These are phyloP conservation scores for Poecilia picta DNA, from an alignment of 2,797 vertebrate species.

Conservation along the genomic window DNA sequence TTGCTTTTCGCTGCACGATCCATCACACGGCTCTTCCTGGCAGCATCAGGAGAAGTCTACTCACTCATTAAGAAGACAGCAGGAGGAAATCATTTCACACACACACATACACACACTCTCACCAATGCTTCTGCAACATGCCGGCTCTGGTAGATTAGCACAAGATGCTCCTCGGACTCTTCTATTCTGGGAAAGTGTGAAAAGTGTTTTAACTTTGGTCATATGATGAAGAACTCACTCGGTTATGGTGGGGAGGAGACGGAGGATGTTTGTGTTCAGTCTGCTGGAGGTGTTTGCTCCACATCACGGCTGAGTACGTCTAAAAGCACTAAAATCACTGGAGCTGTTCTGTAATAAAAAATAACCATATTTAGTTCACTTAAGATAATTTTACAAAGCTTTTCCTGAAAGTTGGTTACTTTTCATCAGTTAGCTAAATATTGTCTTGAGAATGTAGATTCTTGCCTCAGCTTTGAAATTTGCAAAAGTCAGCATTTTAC, in stretches of 20 bases:
- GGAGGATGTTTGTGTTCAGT: conserved; percentile 21
- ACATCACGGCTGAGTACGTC: not conserved
- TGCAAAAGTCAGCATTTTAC: not conserved
- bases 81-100: conserved; percentile 43
- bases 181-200: conserved; percentile 66
- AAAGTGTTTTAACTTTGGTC: conserved; percentile 52
- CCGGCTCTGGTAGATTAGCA: conserved; percentile 34
- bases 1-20: conserved; percentile 51
- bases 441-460: not conserved
- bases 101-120: conserved; percentile 24
- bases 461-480: not conserved
- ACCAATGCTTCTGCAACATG: not conserved
- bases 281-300: conserved; percentile 1
- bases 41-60: conserved; percentile 45
- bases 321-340: not conserved
- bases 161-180: conserved; percentile 49
- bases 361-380: not conserved
- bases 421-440: not conserved
- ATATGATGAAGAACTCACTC: conserved; percentile 49
- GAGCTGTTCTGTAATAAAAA: not conserved
- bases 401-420: not conserved
- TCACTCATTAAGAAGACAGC: conserved; percentile 38
- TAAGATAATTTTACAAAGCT: not conserved
- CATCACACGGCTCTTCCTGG: conserved; percentile 46
- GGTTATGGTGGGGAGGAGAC: conserved; percentile 22